Conservation (phyloP, 2,888 invertebrate species). For the Schizaphis graminum region DNA sequence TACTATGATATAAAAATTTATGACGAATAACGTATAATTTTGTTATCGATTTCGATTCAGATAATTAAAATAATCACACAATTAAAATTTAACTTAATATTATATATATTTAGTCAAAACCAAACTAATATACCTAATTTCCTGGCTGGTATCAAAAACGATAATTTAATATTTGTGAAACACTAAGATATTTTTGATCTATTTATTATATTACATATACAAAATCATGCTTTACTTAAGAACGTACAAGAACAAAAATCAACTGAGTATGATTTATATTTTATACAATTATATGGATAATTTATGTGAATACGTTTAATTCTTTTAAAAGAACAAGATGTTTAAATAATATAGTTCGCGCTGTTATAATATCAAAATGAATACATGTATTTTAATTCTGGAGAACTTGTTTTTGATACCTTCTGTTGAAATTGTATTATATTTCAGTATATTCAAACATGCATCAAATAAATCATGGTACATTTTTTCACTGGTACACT, state of each 20-base stretch:
- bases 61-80: too few relatives aligned
- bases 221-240: neutral
- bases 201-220: neutral
- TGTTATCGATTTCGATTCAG: too few relatives aligned
- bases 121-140: neutral
- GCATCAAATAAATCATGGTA: conserved; percentile 14
- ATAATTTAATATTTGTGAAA: neutral
- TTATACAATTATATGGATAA: neutral
- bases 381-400: neutral
- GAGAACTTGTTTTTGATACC: neutral
- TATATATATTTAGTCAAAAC: neutral
- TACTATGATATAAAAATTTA: too few relatives aligned
- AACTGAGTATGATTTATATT: neutral
- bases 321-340: neutral
- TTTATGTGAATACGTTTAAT: neutral
- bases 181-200: neutral
- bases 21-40: too few relatives aligned
- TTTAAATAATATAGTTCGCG: neutral
- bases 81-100: neutral
- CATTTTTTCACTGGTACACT: neutral
- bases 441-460: neutral
- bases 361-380: neutral
- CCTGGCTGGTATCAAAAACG: neutral
- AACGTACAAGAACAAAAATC: neutral
- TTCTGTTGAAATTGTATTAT: neutral